Evolutionary conservation across 2,888 invertebrate genomes (phyloP), one percentile per base, ranked within the genome.

Genomic region (Ichneumoninae sp.): DNA sequence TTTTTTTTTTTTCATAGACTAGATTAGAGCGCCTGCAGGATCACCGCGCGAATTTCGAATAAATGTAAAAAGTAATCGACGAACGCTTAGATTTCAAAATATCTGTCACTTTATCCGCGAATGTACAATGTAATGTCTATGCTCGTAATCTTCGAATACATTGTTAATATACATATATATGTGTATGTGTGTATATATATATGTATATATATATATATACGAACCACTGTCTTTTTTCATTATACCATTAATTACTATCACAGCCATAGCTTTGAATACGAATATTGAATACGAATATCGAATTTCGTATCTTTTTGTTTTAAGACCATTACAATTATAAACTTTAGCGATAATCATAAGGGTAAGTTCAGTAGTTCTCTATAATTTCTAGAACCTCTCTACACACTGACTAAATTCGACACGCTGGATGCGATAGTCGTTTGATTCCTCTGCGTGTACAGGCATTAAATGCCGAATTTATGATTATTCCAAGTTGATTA

Each of bases 211-310:
- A 69, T 82, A 69, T 79, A 79, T 80, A 77, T 57, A 68, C 30
- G 77, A 76, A 83, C 83, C 74, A 81, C 66, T 78, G 65, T 68
- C 52, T 75, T 80, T 33, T 83, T 83, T 85, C 60, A 13, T 88
- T 90, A 89, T 91, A 90, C 83, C 90, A 90, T 92, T 91, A 92
- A 80, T 82, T 86, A 88, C 88, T 87, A 93, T 93, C 93, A 93
- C 93, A 93, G 93, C 93, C 93, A 93, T 92, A 93, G 93, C 93
- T 93, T 93, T 93, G 93, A 92, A 93, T 93, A 93, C 93, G 93
- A 93, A 93, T 90, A 87, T 90, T 83, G 85, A 80, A 86, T 92
- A 83, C 93, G 93, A 93, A 93, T 91, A 86, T 90, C 82, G 85
- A 71, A 82, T 85, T 92, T 92, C 93, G 92, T 92, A 93, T 92